Evolutionary conservation across 2,797 vertebrate genomes (phyloP), one percentile per base, ranked within the genome.

Genomic region (Coendou prehensilis): DNA sequence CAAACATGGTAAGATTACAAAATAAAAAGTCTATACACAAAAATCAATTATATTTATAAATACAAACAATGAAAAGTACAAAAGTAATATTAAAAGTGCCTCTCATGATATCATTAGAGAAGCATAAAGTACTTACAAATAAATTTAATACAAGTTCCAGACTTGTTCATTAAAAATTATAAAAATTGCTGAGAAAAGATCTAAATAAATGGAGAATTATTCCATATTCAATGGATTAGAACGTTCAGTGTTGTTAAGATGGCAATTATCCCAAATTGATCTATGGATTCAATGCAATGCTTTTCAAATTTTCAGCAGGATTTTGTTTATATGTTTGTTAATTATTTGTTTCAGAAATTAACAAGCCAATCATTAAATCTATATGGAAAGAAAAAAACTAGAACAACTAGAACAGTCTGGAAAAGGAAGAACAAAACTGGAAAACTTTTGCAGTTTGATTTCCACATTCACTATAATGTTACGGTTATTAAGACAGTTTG

Each of bases 161-260:
- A 89, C 23, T 56, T 52, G 10, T 87, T 69, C 28, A 33, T 11
- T 54, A n/a, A 94, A 71, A 95, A 88, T 54, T 79, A 67, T 2
- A 89, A 89, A 91, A 71, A 50, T 6, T 85, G 20, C 18, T 85
- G 14, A 93, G 30, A 73, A 52, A 78, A 82, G 5, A 89, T 26
- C 52, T 54, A 93, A 97, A 80, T 80, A 54, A 76, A 59, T 82
- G 41, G 30, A 89, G 69, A 94, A 22, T 61, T 23, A 73, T 63
- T 47, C 10, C 50, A 57, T 64, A 37, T 57, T 54, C 30, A 30
- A 30, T 56, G 23, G 52, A 84, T 28, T 78, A 17, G 28, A 45
- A 88, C 73, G 64, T 8, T 91, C 54, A 71, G 3, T 23, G 37
- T 45, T 79, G 5, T 87, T 96, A 91, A 67, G 14, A 87, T 56